Base-by-base conservation (phyloP, 2,797 vertebrate genomes). In the Choloepus didactylus region DNA sequence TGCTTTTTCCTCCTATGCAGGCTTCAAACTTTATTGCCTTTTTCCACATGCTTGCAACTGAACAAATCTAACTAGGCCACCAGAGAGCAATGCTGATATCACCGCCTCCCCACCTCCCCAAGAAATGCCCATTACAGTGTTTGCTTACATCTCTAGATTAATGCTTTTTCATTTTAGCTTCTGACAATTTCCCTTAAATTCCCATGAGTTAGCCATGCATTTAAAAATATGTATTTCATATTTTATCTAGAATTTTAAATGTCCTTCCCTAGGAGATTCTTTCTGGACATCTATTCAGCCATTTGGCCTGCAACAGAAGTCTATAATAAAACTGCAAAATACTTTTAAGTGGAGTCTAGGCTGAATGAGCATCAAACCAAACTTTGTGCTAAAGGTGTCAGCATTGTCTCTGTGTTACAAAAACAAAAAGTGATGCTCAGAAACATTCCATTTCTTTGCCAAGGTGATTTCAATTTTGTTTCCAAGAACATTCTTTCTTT, bases 171-270 rank as follows among this genome's bases (percentile, higher is more conserved):
- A n/a, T 59, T 95, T 60, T 27, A 19, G 49, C 35, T 54, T 84
- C 38, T 69, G 16, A 62, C 73, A 35, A 84, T 84, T 90, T 94
- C 62, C 49, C 41, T 84, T 88, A 49, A 38, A 16, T 25, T 87
- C 12, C 62, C 59, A 62, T 60, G 38, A 79, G 84, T 85, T 76
- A 93, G 1, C 25, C 35, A 84, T 19, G 27, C 51, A 64, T 84
- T 75, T 72, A 54, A 38, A 86, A 93, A 87, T 38, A 12, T 2
- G 25, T n/a, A 18, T 56, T 62, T n/a, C 41, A 27, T 56, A 77
- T 69, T 77, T 93, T 64, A 62, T 70, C 21, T 67, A 73, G 23
- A 38, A 91, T 81, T 87, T 69, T 77, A 87, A 93, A 29, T 62
- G 35, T 83, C n/a, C 27, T 88, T 91, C 5, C 66, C 44, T 85